Evolutionary conservation across 1,140 invertebrate species (phyloP), one percentile per base, ranked within the genome.

Genomic region (Monomorium pharaonis): DNA sequence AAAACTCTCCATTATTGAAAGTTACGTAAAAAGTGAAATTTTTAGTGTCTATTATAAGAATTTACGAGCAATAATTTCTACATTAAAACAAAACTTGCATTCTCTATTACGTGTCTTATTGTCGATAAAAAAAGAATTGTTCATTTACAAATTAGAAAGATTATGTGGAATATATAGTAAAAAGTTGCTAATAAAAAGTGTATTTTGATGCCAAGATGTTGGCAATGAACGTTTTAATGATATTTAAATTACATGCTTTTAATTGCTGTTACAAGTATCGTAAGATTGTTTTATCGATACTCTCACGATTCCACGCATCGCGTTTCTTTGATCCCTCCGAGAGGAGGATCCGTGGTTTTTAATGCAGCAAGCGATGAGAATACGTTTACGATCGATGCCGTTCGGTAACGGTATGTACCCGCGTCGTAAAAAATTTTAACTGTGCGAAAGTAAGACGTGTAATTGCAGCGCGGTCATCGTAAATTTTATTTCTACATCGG

Each of bases 351-450:
- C 5, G 12, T 47, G 24, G n/a, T n/a, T 54, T 56, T 63, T 56
- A 60, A 10, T 18, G 10, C 54, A 44, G 58, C 47, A 51, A 60
- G 16, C 54, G 30, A 44, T 27, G n/a, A n/a, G n/a, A 33, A 63
- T 80, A 54, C 18, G 6, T 54, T 84, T 58, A 47, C 30, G 60
- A 70, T 70, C n/a, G n/a, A 58, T 75, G 54, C 27, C 47, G 24
- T 44, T 69, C 56, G 14, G 56, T 86, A 88, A 86, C 84, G 87
- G 87, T 86, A 75, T 21, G 12, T 74, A 33, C 7, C 14, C 42
- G 54, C 0, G 18, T 24, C 3, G 2, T 37, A 51, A 86, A 80
- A 56, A 70, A 56, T 88, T 70, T 86, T 51, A 72, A 58, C 6
- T 44, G 14, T 63, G 56, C 44, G 70, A 88, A 81, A 47, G 54